These are phyloP conservation scores for Damaliscus lunatus DNA, from an alignment of 2,113 vertebrate genomes.

Conservation along the genomic window DNA sequence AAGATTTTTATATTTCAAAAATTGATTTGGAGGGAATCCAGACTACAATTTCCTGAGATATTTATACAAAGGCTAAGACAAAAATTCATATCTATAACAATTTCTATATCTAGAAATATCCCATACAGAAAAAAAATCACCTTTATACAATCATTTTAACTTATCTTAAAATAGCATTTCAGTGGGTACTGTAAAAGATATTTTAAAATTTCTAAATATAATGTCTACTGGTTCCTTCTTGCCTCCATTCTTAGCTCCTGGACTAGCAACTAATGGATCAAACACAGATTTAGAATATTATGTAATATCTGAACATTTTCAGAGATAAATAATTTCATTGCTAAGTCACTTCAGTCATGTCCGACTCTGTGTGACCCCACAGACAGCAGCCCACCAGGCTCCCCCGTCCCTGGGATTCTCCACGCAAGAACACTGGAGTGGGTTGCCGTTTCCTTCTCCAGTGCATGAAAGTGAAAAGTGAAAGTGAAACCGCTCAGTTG, in stretches of 20 bases:
- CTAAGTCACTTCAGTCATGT: no score
- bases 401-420: no score
- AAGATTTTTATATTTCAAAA: slow-evolving; percentile 10
- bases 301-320: background rate
- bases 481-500: no score
- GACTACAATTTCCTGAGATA: background rate
- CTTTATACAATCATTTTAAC: background rate
- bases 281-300: background rate
- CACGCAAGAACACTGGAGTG: no score
- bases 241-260: background rate
- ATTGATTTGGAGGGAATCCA: background rate
- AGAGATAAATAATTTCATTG: background rate
- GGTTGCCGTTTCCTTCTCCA: no score
- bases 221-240: background rate
- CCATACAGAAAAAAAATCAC: background rate
- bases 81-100: background rate
- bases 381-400: no score
- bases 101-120: background rate
- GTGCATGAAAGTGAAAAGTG: no score
- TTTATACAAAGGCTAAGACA: background rate
- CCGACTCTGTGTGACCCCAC: no score
- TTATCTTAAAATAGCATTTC: background rate
- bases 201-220: background rate
- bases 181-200: background rate
- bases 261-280: background rate